Evolutionary conservation across 2,113 vertebrate genomes (phyloP), one percentile per base, ranked within the genome.

Genomic region (Pholis gunnellus): DNA sequence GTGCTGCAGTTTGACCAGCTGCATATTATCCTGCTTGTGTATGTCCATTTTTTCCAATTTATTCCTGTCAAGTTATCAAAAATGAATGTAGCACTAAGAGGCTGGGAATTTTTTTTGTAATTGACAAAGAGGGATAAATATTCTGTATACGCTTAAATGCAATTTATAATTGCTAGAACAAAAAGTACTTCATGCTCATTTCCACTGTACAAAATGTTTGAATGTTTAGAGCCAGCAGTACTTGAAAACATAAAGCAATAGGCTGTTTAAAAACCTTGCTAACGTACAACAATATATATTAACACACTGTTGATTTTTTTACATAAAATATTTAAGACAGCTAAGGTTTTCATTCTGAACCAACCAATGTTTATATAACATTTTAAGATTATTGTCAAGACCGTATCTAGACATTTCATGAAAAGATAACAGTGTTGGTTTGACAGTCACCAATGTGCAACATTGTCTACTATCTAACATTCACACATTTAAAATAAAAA

Each of bases 261-360:
- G 82, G 82, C 88, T 68, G 36, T 87, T 92, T 78, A 80, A 87
- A 90, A 91, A 92, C 57, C 59, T 88, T 66, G 44, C 56, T 74
- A 74, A 79, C 78, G 84, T 83, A 92, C 73, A 89, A 87, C 72
- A 86, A 79, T 85, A 85, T 82, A 81, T 68, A 86, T 60, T 83
- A 79, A 75, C 59, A 87, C 57, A 27, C 65, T 40, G 44, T 61
- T 36, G 40, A 71, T 75, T 68, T 31, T 68, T 78, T 82, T 67
- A 89, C 80, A 89, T 31, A 76, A 90, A 85, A 89, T 91, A 90
- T 81, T 91, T 92, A 91, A 93, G 87, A 92, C 88, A 87, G 80
- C 80, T 64, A 84, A 84, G 78, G 83, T 86, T 90, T 86, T 92
- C 81, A 88, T 87, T 92, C 60, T 81, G 67, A 89, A 88, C 77